Percentiles rank a stretch among this genome's conserved stretches.
These are phyloP conservation scores for Tholera decimalis DNA, from an alignment of 2,888 invertebrate genomes.

Conservation along the genomic window DNA sequence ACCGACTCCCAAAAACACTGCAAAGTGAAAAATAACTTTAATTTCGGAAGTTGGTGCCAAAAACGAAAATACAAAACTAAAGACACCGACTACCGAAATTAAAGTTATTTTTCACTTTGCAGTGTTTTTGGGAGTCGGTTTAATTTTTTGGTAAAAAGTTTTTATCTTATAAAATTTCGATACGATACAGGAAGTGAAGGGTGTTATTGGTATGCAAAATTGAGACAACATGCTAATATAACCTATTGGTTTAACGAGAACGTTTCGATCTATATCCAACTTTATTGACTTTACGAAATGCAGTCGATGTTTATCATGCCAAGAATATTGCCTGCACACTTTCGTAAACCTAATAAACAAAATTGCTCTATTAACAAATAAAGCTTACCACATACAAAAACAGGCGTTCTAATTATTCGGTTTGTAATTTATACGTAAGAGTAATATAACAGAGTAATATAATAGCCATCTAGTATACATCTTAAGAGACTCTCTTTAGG, in stretches of 20 bases:
- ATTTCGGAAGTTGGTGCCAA: too few species aligned
- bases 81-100: too few species aligned
- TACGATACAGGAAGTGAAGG: constrained; percentile 12
- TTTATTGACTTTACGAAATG: constrained; percentile 33
- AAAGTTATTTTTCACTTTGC: too few species aligned
- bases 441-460: background rate
- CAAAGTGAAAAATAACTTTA: too few species aligned
- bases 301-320: background rate
- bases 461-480: too few species aligned
- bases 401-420: constrained; percentile 1
- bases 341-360: constrained; percentile 13
- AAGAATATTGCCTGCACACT: constrained; percentile 8
- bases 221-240: constrained; percentile 11
- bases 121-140: too few species aligned
- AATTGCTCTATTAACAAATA: background rate
- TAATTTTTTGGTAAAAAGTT: too few species aligned
- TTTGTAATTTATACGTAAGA: background rate
- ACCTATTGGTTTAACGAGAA: background rate
- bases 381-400: background rate
- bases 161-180: background rate
- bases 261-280: background rate
- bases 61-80: too few species aligned
- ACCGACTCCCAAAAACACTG: too few species aligned
- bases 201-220: constrained; percentile 13
- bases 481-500: too few species aligned